Base-by-base conservation (phyloP, 2,888 invertebrate species). In the Heliothis peltigera region DNA sequence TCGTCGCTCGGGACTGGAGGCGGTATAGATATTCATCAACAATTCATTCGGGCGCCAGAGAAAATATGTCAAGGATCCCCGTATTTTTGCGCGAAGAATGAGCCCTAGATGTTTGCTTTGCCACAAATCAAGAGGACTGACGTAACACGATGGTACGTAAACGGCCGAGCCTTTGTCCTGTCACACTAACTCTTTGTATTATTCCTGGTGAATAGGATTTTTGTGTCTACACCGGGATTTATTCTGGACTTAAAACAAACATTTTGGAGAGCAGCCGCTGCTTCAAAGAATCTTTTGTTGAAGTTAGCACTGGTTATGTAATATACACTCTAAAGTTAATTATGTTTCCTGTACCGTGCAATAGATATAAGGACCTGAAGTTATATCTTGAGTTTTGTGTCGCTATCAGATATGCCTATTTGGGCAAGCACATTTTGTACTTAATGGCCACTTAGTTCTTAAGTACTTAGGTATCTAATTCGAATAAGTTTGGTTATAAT, bases 81-180 rank as follows among this genome's bases (percentile, higher is more conserved):
- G 82, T 80, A 80, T 85, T 84, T 82, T 83, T 83, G 77, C 70
- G 49, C 47, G 53, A 64, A 82, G 84, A 85, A 76, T 84, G 83
- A 83, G 81, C 82, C 79, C 76, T 84, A 79, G 82, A 84, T 85
- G 82, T 87, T 87, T 83, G 87, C 85, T 83, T 86, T 83, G 75
- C 88, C 83, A 86, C 89, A 89, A 90, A 90, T 91, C 90, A 90
- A 83, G 85, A 80, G 78, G 70, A 81, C 75, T 72, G 84, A 82
- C 81, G 81, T 84, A 75, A 84, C 81, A 81, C 81, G 79, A 78
- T 76, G 82, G 81, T 78, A 84, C 79, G 79, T 81, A 82, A 86
- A 84, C 82, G 79, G 75, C 56, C 74, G 72, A 70, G 81, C 77
- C 81, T 89, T 89, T 89, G 87, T 86, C 77, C 82, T 85, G 88